These are phyloP conservation scores for Drosophila setifemur DNA, from an alignment of 1,140 invertebrate species.

Conservation along the genomic window DNA sequence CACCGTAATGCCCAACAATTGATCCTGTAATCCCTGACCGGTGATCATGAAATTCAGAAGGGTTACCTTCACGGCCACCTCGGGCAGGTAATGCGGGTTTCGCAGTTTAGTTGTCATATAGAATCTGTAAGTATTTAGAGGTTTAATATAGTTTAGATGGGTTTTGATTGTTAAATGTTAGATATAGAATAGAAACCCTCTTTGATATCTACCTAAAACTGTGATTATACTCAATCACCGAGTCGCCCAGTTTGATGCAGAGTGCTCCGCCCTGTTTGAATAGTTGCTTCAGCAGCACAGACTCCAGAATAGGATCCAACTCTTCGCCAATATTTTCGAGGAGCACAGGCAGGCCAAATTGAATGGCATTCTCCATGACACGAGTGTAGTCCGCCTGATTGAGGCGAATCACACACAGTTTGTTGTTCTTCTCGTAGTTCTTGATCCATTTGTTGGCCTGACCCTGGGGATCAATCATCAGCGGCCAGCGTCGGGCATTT, in stretches of 20 bases:
- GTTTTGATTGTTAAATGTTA: too few species aligned
- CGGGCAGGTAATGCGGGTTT: conserved; percentile 96
- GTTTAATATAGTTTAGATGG: too few species aligned
- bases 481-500: conserved; percentile 92
- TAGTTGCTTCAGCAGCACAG: conserved; percentile 92
- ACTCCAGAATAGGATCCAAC: conserved; percentile 94
- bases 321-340: conserved; percentile 95
- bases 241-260: conserved; percentile 93
- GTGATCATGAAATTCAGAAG: conserved; percentile 97
- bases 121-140: conserved; percentile 85
- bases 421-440: conserved; percentile 95
- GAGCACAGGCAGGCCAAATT: conserved; percentile 94
- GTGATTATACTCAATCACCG: conserved; percentile 91
- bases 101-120: conserved; percentile 97
- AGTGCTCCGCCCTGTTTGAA: conserved; percentile 93
- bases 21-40: conserved; percentile 94
- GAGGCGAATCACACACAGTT: conserved; percentile 91
- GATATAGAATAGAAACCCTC: not conserved
- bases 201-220: conserved; percentile 88
- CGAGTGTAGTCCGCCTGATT: conserved; percentile 92
- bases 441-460: conserved; percentile 98
- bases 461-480: conserved; percentile 97
- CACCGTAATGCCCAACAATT: conserved; percentile 94
- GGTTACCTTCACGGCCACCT: conserved; percentile 95
- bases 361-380: conserved; percentile 94